Conservation (phyloP, 2,113 vertebrate genomes). For the Taxidea taxus region DNA sequence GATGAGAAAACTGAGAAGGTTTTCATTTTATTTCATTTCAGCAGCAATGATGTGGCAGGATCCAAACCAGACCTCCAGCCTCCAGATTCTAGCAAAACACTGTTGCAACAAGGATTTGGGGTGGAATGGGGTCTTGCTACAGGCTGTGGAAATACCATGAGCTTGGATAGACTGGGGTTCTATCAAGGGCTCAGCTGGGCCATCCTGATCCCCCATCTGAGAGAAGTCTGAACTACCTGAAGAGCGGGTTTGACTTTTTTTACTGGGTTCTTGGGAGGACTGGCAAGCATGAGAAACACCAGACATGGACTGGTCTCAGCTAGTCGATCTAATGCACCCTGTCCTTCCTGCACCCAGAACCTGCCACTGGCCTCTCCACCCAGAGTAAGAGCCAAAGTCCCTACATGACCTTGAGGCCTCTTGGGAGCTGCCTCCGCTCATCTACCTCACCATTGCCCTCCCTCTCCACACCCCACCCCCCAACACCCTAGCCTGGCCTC, state of each 20-base stretch:
- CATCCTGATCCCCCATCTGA: neutral
- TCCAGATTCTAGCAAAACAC: neutral
- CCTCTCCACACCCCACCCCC: no score
- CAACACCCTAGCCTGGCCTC: neutral
- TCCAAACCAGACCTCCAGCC: neutral
- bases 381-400: neutral
- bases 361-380: neutral
- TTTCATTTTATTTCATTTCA: no score
- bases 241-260: neutral
- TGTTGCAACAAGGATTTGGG: neutral
- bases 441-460: neutral
- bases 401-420: neutral
- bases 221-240: neutral
- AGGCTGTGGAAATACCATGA: neutral
- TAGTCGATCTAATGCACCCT: no score
- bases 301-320: neutral
- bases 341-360: neutral
- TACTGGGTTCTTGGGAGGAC: neutral
- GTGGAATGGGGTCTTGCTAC: rapidly evolving
- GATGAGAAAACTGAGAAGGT: neutral
- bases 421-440: neutral
- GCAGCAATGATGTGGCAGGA: neutral
- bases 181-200: neutral
- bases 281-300: neutral
- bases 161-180: neutral